Percentiles rank a stretch among this genome's conserved stretches.
phyloP scores from a whole-genome alignment of 2,797 vertebrate species.

The Clarias laeviceps region DNA sequence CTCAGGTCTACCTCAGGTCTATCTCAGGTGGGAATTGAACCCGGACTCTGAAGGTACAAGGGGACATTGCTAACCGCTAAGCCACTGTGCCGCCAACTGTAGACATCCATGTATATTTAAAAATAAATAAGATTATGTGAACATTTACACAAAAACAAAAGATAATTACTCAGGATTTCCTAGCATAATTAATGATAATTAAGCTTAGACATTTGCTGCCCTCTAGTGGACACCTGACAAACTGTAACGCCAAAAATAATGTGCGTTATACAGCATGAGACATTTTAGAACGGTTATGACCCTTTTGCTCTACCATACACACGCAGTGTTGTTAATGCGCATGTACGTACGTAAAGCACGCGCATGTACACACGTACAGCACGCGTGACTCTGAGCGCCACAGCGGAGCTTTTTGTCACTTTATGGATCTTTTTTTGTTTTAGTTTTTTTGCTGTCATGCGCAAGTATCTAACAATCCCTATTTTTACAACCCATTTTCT shows the following conservation, averaged over 20 bases:
- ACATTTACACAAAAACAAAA: neutral
- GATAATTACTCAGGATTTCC: neutral
- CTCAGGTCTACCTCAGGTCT: too few species aligned
- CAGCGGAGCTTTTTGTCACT: too few species aligned
- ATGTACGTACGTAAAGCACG: neutral
- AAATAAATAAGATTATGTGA: neutral
- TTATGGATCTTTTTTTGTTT: neutral
- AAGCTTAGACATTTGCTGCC: neutral
- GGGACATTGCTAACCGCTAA: too few species aligned
- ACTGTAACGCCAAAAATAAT: neutral
- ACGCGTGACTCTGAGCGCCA: neutral
- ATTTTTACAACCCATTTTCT: neutral
- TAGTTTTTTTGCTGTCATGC: neutral
- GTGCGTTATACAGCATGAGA: too few species aligned
- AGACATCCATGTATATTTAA: too few species aligned
- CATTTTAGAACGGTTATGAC: too few species aligned
- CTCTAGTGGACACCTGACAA: neutral
- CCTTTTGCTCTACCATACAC: neutral
- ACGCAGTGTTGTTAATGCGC: neutral
- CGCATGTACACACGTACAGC: neutral
- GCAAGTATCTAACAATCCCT: neutral
- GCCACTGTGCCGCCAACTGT: too few species aligned
- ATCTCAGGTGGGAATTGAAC: too few species aligned
- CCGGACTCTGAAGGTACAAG: too few species aligned
- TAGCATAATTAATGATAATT: neutral